These are phyloP conservation scores for Ennomos erosarius DNA, from an alignment of 2,888 invertebrate species.

Conservation along the genomic window DNA sequence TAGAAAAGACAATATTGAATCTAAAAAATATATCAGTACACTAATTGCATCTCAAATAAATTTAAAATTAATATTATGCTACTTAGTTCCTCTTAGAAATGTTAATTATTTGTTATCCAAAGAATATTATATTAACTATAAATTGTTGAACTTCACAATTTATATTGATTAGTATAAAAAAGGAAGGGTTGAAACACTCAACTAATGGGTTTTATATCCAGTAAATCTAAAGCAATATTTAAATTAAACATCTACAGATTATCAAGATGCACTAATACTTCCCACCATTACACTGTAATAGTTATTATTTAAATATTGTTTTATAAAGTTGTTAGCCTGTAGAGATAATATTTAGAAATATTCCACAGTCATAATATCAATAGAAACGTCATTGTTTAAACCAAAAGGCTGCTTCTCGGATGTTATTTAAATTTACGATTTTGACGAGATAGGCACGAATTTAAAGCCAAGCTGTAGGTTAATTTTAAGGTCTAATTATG, in stretches of 20 bases:
- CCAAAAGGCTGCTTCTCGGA: constrained; percentile 84
- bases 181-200: constrained; percentile 52
- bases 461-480: constrained; percentile 83
- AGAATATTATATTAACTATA: constrained; percentile 79
- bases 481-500: constrained; percentile 78
- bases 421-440: constrained; percentile 77
- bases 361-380: constrained; percentile 82
- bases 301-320: constrained; percentile 80
- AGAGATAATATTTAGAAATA: constrained; percentile 74
- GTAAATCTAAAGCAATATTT: constrained; percentile 77
- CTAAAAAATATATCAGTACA: constrained; percentile 37
- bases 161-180: constrained; percentile 70
- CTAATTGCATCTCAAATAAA: constrained; percentile 51
- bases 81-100: constrained; percentile 83
- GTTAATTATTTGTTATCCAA: constrained; percentile 82
- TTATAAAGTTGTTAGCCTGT: constrained; percentile 75
- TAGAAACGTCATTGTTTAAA: constrained; percentile 74
- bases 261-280: constrained; percentile 68
- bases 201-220: constrained; percentile 60
- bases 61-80: constrained; percentile 59
- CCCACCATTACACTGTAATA: constrained; percentile 79
- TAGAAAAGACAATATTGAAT: constrained; percentile 49
- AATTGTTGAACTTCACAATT: constrained; percentile 71
- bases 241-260: constrained; percentile 69
- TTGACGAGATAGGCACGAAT: constrained; percentile 82